Base-by-base conservation (phyloP, 2,113 vertebrate genomes). In the Nicator chloris region DNA sequence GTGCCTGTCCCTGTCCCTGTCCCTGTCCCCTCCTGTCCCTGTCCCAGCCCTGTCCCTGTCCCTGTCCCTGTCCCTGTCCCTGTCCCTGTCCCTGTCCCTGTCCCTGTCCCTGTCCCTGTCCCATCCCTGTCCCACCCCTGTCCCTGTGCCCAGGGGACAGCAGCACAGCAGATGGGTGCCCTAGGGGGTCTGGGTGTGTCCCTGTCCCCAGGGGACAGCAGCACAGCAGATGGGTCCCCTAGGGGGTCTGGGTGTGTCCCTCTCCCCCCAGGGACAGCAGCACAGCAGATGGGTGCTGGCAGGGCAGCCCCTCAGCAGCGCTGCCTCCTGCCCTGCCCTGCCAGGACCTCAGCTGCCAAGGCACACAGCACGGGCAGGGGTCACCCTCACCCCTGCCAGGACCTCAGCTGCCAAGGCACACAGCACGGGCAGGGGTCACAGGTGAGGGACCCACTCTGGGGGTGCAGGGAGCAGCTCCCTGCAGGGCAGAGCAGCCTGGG, bases 281-380 rank as follows among this genome's bases (percentile, higher is more conserved):
- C 71, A 12, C 0, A 3, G 39, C 4, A 18, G n/a, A 10, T 1
- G 3, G 49, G 7, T 6, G 9, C 37, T 2, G 35, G 65, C 33
- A 16, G 63, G 18, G 35, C 21, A 72, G 14, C 23, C 19, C 28
- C 21, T 10, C 44, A 21, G 18, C 70, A 23, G 17, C 30, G 26
- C 77, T 57, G 66, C 50, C 94, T 49, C 20, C 4, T 15, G 77
- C 66, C 15, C 11, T 21, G 33, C 51, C 30, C 44, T 44, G 10
- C 6, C 49, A 26, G 42, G 54, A 39, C 63, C 81, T 64, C 77
- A 51, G 65, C 33, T 23, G 64, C 82, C 92, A 54, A 91, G 88
- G 31, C 56, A 49, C 77, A 59, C 63, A 54, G 66, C 86, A 18
- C 0, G 11, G 80, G 44, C 88, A 70, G 33, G 82, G 82, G 5